A percentile compares a stretch with the other conserved stretches of the same genome.
These are phyloP conservation scores for Drosophila ironensis DNA, from an alignment of 1,140 invertebrate genomes.

Conservation along the genomic window DNA sequence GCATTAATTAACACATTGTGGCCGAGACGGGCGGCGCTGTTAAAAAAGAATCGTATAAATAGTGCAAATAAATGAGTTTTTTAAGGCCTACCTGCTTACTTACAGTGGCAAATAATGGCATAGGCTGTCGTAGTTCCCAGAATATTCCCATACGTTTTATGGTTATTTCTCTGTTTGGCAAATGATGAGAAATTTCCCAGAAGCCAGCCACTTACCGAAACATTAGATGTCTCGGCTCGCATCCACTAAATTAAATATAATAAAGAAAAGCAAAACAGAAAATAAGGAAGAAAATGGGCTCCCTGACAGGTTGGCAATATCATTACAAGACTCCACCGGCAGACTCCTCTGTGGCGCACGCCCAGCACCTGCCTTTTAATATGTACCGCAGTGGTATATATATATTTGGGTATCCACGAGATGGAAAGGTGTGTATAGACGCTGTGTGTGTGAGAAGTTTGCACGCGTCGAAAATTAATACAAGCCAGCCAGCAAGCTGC, in stretches of 20 bases:
- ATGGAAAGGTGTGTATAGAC: neutral
- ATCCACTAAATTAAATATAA: neutral
- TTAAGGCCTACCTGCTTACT: too few relatives aligned
- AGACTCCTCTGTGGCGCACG: slow-evolving; percentile 4
- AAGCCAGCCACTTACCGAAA: neutral
- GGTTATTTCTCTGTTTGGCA: neutral
- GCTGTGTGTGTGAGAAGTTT: slow-evolving; percentile 20
- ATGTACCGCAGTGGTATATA: neutral
- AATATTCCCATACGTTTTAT: neutral
- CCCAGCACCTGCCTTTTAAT: slow-evolving; percentile 48
- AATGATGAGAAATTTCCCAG: neutral
- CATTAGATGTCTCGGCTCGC: neutral
- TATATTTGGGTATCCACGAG: neutral
- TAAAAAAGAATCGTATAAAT: neutral
- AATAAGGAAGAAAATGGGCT: slow-evolving; percentile 12
- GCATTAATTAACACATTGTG: slow-evolving; percentile 38
- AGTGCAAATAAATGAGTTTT: neutral
- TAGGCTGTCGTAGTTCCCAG: slow-evolving; percentile 1
- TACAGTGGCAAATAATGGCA: neutral
- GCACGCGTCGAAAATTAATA: slow-evolving; percentile 66
- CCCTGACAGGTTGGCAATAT: slow-evolving; percentile 19
- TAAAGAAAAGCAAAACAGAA: slow-evolving; percentile 2
- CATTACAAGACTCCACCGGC: neutral
- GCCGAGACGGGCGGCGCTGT: neutral
- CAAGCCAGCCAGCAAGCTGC: slow-evolving; percentile 68